Evolutionary conservation across 2,113 vertebrate genomes (phyloP).

Genomic region (Empidonax alnorum): DNA sequence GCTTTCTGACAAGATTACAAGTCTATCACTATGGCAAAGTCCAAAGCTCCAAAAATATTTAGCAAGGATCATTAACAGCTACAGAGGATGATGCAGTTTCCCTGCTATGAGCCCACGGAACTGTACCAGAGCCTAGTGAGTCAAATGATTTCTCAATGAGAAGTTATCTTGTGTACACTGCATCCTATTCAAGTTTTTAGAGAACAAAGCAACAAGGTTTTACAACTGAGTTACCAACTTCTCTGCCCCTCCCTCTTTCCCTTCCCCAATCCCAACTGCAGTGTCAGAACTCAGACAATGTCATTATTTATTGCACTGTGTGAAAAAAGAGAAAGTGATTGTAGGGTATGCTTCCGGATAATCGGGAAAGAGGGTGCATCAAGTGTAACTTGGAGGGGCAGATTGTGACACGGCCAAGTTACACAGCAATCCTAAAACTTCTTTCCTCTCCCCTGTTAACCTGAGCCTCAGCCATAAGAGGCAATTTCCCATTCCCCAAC

Average conservation of each 20-base stretch:
- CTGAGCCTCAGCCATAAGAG: conserved; percentile 5
- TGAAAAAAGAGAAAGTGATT: not conserved
- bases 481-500: conserved; percentile 26
- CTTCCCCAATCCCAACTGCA: not conserved
- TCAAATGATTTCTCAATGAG: not conserved
- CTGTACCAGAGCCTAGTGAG: fast-evolving
- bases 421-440: not conserved
- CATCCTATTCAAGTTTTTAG: not conserved
- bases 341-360: not conserved
- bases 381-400: not conserved
- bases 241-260: not conserved
- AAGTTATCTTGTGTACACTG: not conserved
- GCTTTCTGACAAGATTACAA: not conserved
- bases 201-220: not conserved
- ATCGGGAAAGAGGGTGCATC: not conserved
- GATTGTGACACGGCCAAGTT: not conserved
- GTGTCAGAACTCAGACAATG: not conserved
- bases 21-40: not conserved
- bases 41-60: not conserved
- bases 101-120: not conserved
- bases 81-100: not conserved
- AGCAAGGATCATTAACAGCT: not conserved
- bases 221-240: not conserved
- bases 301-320: not conserved
- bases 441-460: not conserved